Evolutionary conservation across 2,888 invertebrate genomes (phyloP), one percentile per base, ranked within the genome.

Genomic region (Scaeva pyrastri): DNA sequence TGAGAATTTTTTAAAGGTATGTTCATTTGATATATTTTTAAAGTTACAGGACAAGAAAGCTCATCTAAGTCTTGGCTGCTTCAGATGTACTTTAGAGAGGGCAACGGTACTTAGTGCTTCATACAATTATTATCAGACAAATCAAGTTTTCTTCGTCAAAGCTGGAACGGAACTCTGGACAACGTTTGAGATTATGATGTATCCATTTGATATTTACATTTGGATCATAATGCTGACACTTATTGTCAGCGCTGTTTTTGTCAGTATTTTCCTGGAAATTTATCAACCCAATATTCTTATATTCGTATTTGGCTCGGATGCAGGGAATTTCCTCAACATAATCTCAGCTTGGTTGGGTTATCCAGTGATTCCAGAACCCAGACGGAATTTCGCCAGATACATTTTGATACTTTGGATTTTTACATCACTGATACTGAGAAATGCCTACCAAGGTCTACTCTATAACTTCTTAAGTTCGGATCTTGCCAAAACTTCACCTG

Each of bases 41-140:
- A 50, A 89, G 89, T 79, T 90, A n/a, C 52, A 82, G 36, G 75
- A 88, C 0, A 88, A 86, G 6, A 8, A 12, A 10, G 88, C 88
- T 2, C 88, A 90, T 26, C 55, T 91, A 0, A 89, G 88, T 10
- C 11, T 90, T 43, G 91, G 90, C 1, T 89, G 87, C 3, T 88
- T 90, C 39, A 88, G 89, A 0, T 89, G 89, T 71, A 88, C 89
- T 16, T 73, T 79, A 45, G 60, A 48, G 0, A 80, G 88, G 6
- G 80, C 79, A 2, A 19, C 68, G 4, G 0, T 76, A 12, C 88
- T 88, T 14, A 90, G 88, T 4, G 78, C 89, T 2, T 89, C 91
- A 2, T 66, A 88, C 55, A 90, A 87, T 10, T 89, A 89, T 43
- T 88, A 89, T 26, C 89, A 90, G 79, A 89, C 88, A 0, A 76